Percentiles rank a stretch among this genome's conserved stretches.
phyloP scores from a whole-genome alignment of 2,797 vertebrate species.

The Momotus momota region DNA sequence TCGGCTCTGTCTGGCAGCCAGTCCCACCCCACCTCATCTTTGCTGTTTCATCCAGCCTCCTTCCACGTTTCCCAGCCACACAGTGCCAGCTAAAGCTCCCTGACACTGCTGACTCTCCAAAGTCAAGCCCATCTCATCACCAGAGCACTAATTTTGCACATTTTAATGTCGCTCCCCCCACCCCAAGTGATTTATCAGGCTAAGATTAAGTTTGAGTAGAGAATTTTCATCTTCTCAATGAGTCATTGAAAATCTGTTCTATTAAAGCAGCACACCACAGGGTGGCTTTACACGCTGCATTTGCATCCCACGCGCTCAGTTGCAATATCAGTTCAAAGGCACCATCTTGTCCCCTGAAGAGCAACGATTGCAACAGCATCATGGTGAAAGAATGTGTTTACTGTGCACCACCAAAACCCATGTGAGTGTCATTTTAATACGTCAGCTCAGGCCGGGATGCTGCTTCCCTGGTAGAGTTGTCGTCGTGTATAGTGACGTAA shows the following conservation, averaged over 20 bases:
- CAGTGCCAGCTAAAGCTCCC: background rate
- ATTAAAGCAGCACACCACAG: background rate
- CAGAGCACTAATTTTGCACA: accelerated
- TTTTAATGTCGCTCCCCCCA: background rate
- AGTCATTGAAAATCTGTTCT: background rate
- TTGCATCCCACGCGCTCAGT: background rate
- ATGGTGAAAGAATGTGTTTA: background rate
- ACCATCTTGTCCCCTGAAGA: background rate
- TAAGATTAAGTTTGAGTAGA: background rate
- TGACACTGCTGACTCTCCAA: background rate
- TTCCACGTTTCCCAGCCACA: background rate
- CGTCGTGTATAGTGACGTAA: background rate
- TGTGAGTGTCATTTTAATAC: accelerated
- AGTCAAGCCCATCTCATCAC: background rate
- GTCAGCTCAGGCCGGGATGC: background rate
- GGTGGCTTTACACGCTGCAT: background rate
- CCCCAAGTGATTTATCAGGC: background rate
- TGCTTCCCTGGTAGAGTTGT: background rate
- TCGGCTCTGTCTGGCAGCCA: background rate
- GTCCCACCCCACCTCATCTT: background rate
- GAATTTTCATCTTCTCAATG: background rate
- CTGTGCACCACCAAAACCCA: background rate
- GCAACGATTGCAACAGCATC: background rate
- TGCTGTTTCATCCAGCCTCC: background rate
- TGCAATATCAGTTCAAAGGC: background rate